Conservation (phyloP, 2,888 invertebrate genomes). For the Agrochola circellaris region DNA sequence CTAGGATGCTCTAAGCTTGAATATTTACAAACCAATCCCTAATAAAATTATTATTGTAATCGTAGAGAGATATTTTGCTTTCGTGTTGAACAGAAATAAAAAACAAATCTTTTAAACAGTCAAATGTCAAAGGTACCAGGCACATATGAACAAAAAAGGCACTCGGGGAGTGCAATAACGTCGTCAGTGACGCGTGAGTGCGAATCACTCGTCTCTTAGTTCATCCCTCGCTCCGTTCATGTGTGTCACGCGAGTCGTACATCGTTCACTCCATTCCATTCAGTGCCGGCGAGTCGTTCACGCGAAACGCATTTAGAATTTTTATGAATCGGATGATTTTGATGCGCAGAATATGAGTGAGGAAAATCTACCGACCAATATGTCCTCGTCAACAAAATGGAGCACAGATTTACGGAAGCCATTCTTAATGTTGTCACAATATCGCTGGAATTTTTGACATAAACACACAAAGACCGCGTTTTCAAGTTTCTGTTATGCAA, state of each 20-base stretch:
- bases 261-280: conserved; percentile 51
- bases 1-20: no score
- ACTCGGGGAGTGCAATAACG: conserved; percentile 46
- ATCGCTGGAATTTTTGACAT: conserved; percentile 42
- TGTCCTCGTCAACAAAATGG: conserved; percentile 33
- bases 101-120: conserved; percentile 9
- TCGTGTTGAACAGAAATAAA: neutral
- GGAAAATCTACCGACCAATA: conserved; percentile 25
- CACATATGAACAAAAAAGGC: conserved; percentile 28
- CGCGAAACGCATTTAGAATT: conserved; percentile 56
- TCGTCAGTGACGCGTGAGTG: conserved; percentile 49
- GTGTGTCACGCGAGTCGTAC: conserved; percentile 57
- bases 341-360: conserved; percentile 18
- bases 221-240: conserved; percentile 54
- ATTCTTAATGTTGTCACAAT: conserved; percentile 44
- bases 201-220: conserved; percentile 57
- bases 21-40: neutral
- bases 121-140: conserved; percentile 37
- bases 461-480: conserved; percentile 52
- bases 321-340: conserved; percentile 56
- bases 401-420: conserved; percentile 38
- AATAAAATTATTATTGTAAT: neutral
- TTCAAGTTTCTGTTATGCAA: conserved; percentile 58
- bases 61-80: neutral
- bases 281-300: conserved; percentile 54